Conservation (phyloP, 2,888 invertebrate genomes). For the Rhodophaea formosa region DNA sequence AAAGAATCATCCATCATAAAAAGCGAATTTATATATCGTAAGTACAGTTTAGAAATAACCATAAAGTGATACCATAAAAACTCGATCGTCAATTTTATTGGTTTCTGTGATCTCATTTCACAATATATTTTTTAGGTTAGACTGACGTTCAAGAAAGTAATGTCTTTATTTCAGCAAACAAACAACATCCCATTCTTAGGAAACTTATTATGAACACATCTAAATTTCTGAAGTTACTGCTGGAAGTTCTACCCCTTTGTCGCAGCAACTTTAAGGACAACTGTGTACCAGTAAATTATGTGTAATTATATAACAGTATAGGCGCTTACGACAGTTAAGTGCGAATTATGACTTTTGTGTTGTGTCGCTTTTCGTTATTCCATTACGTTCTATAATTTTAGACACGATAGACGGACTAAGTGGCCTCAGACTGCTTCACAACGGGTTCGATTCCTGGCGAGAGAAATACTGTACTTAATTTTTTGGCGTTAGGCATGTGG, state of each 20-base stretch:
- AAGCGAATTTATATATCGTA: background rate
- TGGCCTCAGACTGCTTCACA: too few relatives aligned
- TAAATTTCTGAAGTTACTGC: slow-evolving; percentile 19
- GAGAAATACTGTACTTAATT: too few relatives aligned
- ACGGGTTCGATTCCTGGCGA: too few relatives aligned
- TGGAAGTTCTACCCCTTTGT: slow-evolving; percentile 4
- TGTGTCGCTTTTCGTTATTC: background rate
- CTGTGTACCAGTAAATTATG: slow-evolving; percentile 13
- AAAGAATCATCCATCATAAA: background rate
- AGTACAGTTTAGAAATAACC: background rate
- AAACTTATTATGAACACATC: slow-evolving; percentile 21
- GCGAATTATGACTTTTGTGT: background rate
- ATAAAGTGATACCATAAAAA: background rate
- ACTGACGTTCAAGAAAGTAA: background rate
- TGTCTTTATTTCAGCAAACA: background rate
- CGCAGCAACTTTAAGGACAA: background rate
- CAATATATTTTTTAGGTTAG: background rate
- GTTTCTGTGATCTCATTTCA: background rate
- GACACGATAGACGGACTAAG: too few relatives aligned
- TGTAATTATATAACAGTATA: slow-evolving; percentile 10
- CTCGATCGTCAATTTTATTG: slow-evolving; percentile 7
- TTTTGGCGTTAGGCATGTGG: too few relatives aligned
- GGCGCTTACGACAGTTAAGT: background rate
- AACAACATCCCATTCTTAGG: background rate
- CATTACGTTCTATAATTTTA: too few relatives aligned